These are phyloP conservation scores for Dreissena polymorpha DNA, from an alignment of 1,140 invertebrate species.

Conservation along the genomic window DNA sequence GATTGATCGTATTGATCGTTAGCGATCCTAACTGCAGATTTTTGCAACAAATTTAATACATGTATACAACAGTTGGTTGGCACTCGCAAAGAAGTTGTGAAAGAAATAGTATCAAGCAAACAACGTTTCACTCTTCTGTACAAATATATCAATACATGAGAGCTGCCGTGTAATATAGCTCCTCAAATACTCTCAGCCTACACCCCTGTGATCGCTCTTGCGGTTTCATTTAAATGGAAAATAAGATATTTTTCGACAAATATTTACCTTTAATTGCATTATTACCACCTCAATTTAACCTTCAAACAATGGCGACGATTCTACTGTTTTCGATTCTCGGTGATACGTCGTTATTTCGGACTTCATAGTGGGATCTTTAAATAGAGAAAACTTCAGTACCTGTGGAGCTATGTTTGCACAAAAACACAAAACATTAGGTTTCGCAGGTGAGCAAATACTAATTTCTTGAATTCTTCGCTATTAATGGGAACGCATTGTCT, in stretches of 20 bases:
- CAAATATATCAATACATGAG: no score
- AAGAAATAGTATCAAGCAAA: no score
- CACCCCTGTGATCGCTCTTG: background rate
- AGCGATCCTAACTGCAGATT: no score
- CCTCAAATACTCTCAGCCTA: background rate
- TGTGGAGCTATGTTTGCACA: slow-evolving; percentile 40
- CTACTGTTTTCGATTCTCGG: slow-evolving; percentile 1
- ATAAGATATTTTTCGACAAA: slow-evolving; percentile 47
- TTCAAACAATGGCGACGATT: slow-evolving; percentile 3
- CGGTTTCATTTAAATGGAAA: slow-evolving; percentile 13
- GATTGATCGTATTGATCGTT: no score
- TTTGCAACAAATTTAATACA: no score
- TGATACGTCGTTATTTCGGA: slow-evolving; percentile 5
- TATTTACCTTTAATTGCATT: slow-evolving; percentile 54
- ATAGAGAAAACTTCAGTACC: slow-evolving; percentile 18
- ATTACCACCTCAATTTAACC: background rate
- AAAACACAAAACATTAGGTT: slow-evolving; percentile 34
- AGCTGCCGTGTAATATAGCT: no score
- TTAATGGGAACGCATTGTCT: slow-evolving; percentile 25
- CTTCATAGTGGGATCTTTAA: background rate
- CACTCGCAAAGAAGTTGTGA: no score
- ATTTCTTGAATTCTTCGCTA: slow-evolving; percentile 25
- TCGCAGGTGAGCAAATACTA: slow-evolving; percentile 54
- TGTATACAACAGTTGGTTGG: no score
- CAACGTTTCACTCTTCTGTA: no score